A percentile compares a stretch with the other conserved stretches of the same genome.
These are phyloP conservation scores for Sycophaga agraensis DNA, from an alignment of 1,140 invertebrate genomes.

Conservation along the genomic window DNA sequence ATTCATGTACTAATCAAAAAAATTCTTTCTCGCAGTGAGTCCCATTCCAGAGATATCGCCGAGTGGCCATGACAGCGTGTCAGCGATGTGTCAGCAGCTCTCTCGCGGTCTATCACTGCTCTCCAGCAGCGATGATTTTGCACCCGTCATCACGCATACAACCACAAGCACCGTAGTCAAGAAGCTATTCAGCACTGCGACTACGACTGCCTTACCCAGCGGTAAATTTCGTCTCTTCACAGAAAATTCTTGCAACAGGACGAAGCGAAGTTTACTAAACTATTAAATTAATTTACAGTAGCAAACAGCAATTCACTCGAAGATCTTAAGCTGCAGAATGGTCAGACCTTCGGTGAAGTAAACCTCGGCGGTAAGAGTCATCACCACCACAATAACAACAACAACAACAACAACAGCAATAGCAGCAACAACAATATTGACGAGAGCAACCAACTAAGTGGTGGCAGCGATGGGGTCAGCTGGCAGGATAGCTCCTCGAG, in stretches of 20 bases:
- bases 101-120: constrained; percentile 80
- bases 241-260: too few species aligned
- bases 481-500: constrained; percentile 44
- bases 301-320: constrained; percentile 50
- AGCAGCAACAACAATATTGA: constrained; percentile 20
- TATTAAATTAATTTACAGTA: constrained; percentile 43
- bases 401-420: constrained; percentile 38
- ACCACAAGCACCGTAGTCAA: constrained; percentile 43
- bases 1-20: constrained; percentile 2
- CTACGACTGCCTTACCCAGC: constrained; percentile 31
- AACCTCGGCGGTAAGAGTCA: background rate
- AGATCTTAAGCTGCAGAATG: constrained; percentile 50
- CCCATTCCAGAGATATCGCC: constrained; percentile 81
- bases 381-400: constrained; percentile 35
- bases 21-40: constrained; percentile 60
- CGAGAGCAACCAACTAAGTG: constrained; percentile 25
- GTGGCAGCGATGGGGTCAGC: constrained; percentile 34
- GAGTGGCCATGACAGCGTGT: constrained; percentile 72
- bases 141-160: constrained; percentile 52
- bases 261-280: too few species aligned
- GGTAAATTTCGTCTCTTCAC: background rate
- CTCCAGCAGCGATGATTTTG: constrained; percentile 66
- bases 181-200: constrained; percentile 39
- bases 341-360: constrained; percentile 29
- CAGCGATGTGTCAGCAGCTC: constrained; percentile 85